A percentile compares a stretch with the other conserved stretches of the same genome.
Conservation (phyloP, 2,797 vertebrate genomes). For the Pelobates cultripes region DNA sequence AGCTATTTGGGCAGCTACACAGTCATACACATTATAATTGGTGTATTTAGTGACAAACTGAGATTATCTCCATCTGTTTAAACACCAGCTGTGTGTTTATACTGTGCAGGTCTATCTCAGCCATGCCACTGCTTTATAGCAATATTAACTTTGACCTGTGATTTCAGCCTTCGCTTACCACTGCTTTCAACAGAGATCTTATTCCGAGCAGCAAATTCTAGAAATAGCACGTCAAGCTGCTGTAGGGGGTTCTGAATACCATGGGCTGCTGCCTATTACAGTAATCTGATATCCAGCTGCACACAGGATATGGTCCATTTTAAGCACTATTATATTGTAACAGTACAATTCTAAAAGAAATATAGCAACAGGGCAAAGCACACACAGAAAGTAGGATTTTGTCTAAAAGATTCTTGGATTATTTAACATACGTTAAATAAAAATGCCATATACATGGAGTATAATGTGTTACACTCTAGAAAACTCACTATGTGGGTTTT, state of each 20-base stretch:
- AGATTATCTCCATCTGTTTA: conserved; percentile 17
- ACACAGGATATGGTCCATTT: conserved; percentile 13
- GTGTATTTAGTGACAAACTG: conserved; percentile 18
- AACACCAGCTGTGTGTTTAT: conserved; percentile 15
- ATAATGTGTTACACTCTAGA: too few relatives aligned
- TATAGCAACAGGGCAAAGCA: too few relatives aligned
- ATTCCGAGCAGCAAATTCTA: conserved; percentile 11
- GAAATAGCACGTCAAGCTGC: conserved; percentile 25
- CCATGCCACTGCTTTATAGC: conserved; percentile 20
- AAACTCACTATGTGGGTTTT: too few relatives aligned
- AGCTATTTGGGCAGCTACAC: conserved; percentile 8
- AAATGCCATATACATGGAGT: too few relatives aligned
- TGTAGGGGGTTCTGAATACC: neutral
- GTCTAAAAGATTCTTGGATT: too few relatives aligned
- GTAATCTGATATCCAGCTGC: conserved; percentile 33
- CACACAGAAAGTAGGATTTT: too few relatives aligned
- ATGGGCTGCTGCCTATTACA: neutral
- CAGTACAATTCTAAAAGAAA: too few relatives aligned
- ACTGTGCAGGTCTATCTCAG: conserved; percentile 9
- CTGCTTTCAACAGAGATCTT: conserved; percentile 22
- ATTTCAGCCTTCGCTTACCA: neutral
- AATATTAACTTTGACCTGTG: conserved; percentile 33
- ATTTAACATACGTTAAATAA: too few relatives aligned
- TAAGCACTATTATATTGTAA: conserved; percentile 21
- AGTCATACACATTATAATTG: conserved; percentile 2